Conservation (phyloP, 2,113 vertebrate species). For the Tiliqua scincoides region DNA sequence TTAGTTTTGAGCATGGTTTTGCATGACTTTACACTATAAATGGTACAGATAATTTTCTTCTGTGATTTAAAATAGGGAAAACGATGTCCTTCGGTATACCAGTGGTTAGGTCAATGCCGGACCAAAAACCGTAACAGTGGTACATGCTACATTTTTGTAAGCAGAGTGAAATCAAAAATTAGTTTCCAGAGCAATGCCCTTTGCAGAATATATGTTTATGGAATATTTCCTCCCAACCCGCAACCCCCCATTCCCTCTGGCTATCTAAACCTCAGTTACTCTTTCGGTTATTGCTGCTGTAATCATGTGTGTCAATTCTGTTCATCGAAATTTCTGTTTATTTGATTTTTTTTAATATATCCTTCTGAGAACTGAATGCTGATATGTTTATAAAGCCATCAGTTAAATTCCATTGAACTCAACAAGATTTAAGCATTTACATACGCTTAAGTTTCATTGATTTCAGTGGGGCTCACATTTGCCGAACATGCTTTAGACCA, state of each 20-base stretch:
- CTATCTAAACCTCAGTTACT: not conserved
- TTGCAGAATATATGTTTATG: constrained; percentile 25
- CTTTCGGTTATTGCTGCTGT: not conserved
- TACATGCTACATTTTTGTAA: constrained; percentile 60
- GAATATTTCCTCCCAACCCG: not conserved
- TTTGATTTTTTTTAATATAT: not conserved
- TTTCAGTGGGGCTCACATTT: not conserved
- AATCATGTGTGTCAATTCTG: not conserved
- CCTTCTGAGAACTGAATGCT: not conserved
- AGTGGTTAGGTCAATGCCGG: constrained; percentile 63
- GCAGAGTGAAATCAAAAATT: constrained; percentile 59
- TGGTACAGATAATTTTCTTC: constrained; percentile 77
- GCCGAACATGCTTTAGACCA: not conserved
- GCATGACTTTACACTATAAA: constrained; percentile 88
- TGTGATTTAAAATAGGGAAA: constrained; percentile 69
- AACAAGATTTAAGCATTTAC: not conserved
- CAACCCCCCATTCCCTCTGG: no score
- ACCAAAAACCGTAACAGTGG: constrained; percentile 35
- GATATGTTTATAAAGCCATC: not conserved
- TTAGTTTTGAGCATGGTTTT: constrained; percentile 89
- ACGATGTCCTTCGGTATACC: constrained; percentile 67
- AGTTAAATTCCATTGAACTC: not conserved
- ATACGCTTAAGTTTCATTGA: not conserved
- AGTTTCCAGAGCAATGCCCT: constrained; percentile 50
- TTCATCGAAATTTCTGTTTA: not conserved